Conservation (phyloP, 1,140 invertebrate genomes). For the Trigoniulus corallinus region DNA sequence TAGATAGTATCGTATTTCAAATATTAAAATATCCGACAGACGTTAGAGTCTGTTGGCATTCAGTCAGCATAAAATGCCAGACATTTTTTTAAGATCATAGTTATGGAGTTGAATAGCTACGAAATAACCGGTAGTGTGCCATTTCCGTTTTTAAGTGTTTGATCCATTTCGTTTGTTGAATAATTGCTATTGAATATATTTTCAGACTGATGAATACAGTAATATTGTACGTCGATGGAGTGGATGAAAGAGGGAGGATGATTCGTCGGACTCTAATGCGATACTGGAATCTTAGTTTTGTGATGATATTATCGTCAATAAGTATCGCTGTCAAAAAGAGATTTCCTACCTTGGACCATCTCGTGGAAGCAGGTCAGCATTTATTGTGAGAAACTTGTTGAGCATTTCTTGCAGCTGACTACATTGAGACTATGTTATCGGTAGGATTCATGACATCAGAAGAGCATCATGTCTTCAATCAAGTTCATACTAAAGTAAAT, state of each 20-base stretch:
- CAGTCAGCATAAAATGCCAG: too few species aligned
- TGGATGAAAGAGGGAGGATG: constrained; percentile 16
- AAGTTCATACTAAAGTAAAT: constrained; percentile 74
- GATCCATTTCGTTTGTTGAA: too few species aligned
- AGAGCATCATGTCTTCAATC: constrained; percentile 73
- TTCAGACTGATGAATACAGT: constrained; percentile 14
- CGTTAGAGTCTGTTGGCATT: too few species aligned
- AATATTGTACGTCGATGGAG: constrained; percentile 15
- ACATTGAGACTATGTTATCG: background rate
- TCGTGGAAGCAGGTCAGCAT: constrained; percentile 16
- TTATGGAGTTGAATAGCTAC: too few species aligned
- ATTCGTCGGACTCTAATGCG: constrained; percentile 19
- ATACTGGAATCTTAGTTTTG: constrained; percentile 12
- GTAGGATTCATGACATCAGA: constrained; percentile 74
- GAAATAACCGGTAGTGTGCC: too few species aligned
- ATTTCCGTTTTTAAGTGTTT: too few species aligned
- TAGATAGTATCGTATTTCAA: too few species aligned
- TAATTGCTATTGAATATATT: constrained; percentile 8
- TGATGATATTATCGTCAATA: constrained; percentile 14
- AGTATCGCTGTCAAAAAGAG: constrained; percentile 16
- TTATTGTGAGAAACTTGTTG: background rate
- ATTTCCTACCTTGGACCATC: constrained; percentile 16
- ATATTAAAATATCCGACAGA: too few species aligned
- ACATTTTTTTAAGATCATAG: too few species aligned
- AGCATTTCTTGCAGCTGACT: background rate